A percentile compares a stretch with the other conserved stretches of the same genome.
Conservation (phyloP, 2,113 vertebrate species). For the Promerops cafer region DNA sequence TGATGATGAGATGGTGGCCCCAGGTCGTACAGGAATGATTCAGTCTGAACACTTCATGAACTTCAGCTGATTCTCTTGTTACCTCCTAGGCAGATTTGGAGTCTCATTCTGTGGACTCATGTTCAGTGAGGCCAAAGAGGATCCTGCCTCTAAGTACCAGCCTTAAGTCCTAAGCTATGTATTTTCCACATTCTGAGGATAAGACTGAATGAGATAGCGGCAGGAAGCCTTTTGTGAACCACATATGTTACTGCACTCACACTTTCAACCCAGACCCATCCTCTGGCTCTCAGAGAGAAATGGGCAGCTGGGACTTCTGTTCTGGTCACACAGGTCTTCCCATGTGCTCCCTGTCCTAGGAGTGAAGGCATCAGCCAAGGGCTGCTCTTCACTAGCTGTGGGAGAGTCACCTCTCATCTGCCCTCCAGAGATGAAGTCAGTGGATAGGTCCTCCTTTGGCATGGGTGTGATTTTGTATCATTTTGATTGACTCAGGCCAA, state of each 20-base stretch:
- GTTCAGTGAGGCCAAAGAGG: not conserved
- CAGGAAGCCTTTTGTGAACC: not conserved
- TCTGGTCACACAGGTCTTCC: not conserved
- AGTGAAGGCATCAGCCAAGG: not conserved
- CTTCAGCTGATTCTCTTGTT: not conserved
- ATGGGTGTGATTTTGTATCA: not conserved
- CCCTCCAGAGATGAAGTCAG: not conserved
- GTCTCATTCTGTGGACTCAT: not conserved
- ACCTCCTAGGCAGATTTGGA: not conserved
- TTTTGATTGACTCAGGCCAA: not conserved
- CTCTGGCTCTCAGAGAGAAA: not conserved
- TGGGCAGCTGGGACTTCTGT: not conserved
- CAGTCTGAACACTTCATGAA: not conserved
- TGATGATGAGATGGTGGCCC: not conserved
- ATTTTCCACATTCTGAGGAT: not conserved
- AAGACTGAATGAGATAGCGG: not conserved
- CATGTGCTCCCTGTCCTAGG: not conserved
- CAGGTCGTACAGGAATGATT: not conserved
- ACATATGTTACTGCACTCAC: not conserved
- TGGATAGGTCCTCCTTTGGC: not conserved
- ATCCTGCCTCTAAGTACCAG: not conserved
- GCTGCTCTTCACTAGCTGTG: accelerated
- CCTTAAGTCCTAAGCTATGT: not conserved
- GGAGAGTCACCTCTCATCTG: not conserved
- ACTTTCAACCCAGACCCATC: not conserved